Percentiles rank a stretch among this genome's conserved stretches.
These are phyloP conservation scores for Festucalex cinctus DNA, from an alignment of 2,113 vertebrate genomes.

Conservation along the genomic window DNA sequence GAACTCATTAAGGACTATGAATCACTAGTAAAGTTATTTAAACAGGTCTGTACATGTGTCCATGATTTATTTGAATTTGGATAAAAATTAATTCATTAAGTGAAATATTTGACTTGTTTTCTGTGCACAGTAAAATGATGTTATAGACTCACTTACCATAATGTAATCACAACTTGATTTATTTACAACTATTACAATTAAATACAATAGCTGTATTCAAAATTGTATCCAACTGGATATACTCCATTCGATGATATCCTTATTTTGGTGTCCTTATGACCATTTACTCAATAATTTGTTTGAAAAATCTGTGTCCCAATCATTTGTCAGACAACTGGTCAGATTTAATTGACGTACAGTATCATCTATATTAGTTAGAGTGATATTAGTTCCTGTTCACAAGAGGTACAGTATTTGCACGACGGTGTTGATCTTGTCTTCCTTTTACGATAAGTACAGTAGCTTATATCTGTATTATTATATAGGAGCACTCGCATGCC, in stretches of 20 bases:
- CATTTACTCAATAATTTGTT: not conserved
- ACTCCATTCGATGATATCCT: no score
- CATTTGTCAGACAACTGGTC: not conserved
- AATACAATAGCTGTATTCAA: no score
- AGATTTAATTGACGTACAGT: not conserved
- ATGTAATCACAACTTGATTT: not conserved
- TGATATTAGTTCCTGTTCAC: no score
- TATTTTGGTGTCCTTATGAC: no score
- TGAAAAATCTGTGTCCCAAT: not conserved
- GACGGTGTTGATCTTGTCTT: not conserved
- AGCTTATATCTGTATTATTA: conserved; percentile 6
- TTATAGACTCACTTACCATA: no score
- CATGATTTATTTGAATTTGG: no score
- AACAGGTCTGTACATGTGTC: conserved; percentile 75
- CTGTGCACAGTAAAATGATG: no score
- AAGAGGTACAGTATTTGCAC: no score
- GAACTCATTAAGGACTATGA: conserved; percentile 76
- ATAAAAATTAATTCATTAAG: no score
- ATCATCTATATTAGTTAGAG: no score
- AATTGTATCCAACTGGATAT: no score
- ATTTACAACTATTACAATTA: not conserved
- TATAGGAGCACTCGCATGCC: conserved; percentile 81
- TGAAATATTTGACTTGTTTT: no score
- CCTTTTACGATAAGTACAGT: not conserved
- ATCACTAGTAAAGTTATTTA: conserved; percentile 79